Conservation (phyloP, 2,113 vertebrate species). For the Phaethon lepturus region DNA sequence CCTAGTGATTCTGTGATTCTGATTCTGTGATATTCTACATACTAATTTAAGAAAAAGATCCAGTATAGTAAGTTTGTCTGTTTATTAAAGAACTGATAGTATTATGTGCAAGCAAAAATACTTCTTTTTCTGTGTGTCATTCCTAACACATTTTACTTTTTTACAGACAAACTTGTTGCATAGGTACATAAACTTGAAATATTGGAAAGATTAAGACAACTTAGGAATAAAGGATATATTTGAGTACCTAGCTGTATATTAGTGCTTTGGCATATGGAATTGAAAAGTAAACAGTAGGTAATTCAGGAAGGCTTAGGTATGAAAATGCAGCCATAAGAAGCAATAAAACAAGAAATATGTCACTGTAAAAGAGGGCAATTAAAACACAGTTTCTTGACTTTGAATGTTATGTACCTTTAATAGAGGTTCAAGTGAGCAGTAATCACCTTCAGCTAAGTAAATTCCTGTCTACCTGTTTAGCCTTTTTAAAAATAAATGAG, state of each 20-base stretch:
- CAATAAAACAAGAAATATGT: neutral
- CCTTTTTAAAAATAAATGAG: neutral
- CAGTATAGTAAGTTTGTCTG: neutral
- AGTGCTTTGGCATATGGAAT: neutral
- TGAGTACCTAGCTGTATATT: slow-evolving; percentile 9
- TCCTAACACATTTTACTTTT: neutral
- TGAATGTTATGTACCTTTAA: neutral
- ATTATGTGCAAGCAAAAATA: neutral
- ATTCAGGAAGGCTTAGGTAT: neutral
- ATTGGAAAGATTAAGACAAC: neutral
- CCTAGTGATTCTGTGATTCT: too few species aligned
- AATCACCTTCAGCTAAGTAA: neutral
- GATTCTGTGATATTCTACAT: too few species aligned
- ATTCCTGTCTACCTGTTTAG: neutral
- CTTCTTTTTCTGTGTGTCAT: neutral
- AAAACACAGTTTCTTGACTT: neutral
- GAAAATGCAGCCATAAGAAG: neutral
- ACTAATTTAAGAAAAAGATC: neutral
- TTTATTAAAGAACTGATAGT: neutral
- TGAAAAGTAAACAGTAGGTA: neutral
- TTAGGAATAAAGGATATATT: neutral
- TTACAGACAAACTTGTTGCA: neutral
- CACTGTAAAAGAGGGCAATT: neutral
- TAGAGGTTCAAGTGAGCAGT: neutral
- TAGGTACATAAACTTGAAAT: neutral